Percentiles rank a stretch among this genome's conserved stretches.
Evolutionary conservation across 2,113 vertebrate species (phyloP).

Genomic region (Serilophus lunatus): DNA sequence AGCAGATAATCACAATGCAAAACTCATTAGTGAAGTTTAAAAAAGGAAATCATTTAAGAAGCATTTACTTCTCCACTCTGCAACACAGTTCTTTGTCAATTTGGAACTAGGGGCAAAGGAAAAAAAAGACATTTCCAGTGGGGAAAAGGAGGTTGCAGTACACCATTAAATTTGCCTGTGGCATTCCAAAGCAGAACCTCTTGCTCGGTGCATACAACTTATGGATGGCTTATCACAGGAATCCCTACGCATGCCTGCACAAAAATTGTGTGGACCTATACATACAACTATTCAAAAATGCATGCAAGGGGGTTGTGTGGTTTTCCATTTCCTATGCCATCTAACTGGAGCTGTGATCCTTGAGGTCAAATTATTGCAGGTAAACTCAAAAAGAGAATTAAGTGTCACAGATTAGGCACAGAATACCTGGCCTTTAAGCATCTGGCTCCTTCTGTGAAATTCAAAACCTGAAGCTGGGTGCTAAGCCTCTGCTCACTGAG

Average conservation of each 20-base stretch:
- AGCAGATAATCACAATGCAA: background rate
- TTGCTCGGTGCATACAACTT: background rate
- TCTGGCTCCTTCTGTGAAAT: conserved; percentile 58
- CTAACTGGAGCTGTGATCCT: background rate
- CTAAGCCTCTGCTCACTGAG: conserved; percentile 28
- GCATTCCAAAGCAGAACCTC: background rate
- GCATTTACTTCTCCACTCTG: background rate
- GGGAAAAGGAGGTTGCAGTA: background rate
- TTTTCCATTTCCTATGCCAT: background rate
- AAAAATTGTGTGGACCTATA: background rate
- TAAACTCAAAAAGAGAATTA: conserved; percentile 22
- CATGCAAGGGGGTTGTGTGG: fast-evolving
- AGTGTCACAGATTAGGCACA: background rate
- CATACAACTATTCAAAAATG: background rate
- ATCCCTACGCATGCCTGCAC: background rate
- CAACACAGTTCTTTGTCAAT: background rate
- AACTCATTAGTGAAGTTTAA: background rate
- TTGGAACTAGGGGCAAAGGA: background rate
- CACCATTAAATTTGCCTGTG: background rate
- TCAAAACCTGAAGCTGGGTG: conserved; percentile 12
- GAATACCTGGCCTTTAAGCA: conserved; percentile 15
- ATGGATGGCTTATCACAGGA: background rate
- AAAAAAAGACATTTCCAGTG: background rate
- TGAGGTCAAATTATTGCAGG: conserved; percentile 19
- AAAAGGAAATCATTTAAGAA: conserved; percentile 17